phyloP scores from a whole-genome alignment of 1,140 invertebrate genomes.

The Drosophila bocki region DNA sequence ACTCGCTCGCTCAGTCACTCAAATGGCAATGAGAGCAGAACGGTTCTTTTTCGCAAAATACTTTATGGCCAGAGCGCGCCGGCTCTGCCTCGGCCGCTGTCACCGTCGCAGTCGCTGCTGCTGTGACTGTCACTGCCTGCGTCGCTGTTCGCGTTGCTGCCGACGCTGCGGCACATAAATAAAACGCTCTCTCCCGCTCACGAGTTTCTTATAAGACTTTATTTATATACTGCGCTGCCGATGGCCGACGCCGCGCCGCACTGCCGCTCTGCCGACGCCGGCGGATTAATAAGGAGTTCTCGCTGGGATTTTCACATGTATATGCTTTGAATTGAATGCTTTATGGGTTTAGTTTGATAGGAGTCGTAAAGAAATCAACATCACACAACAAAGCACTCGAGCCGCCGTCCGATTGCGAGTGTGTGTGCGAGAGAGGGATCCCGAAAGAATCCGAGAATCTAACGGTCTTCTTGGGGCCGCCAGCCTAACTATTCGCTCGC shows the following conservation, averaged over 20 bases:
- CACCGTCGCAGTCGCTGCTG: not conserved
- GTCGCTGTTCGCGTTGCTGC: conserved; percentile 27
- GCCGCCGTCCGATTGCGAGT: conserved; percentile 39
- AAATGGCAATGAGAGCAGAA: conserved; percentile 64
- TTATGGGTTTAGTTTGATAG: conserved; percentile 86
- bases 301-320: conserved; percentile 85
- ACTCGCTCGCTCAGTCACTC: conserved; percentile 53
- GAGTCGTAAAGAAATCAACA: conserved; percentile 86
- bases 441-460: conserved; percentile 19
- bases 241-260: conserved; percentile 21
- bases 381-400: conserved; percentile 83
- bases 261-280: conserved; percentile 41
- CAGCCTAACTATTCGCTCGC: conserved; percentile 38
- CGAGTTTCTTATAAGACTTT: conserved; percentile 50
- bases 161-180: conserved; percentile 40
- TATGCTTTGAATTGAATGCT: conserved; percentile 85
- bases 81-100: conserved; percentile 4
- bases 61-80: conserved; percentile 73
- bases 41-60: conserved; percentile 71
- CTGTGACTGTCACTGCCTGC: conserved; percentile 7
- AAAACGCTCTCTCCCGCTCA: conserved; percentile 44
- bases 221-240: conserved; percentile 46
- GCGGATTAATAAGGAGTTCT: conserved; percentile 84
- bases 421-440: conserved; percentile 44
- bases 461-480: conserved; percentile 36